Base-by-base conservation (phyloP, 2,797 vertebrate genomes). In the Rhinogobio ventralis region DNA sequence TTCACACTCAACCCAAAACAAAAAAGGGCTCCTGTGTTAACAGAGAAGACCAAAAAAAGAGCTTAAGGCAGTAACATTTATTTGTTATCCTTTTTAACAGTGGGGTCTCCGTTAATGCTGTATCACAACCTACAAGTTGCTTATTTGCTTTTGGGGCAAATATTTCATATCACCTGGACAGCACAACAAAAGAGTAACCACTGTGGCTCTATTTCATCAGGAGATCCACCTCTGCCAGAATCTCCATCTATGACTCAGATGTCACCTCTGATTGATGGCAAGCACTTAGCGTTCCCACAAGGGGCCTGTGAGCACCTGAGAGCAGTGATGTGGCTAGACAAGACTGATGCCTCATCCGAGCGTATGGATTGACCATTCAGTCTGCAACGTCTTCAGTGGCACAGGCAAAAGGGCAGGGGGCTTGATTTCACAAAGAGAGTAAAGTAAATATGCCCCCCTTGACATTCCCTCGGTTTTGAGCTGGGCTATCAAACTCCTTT, bases 251-350 rank as follows among this genome's bases (percentile, higher is more conserved):
- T 88, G 89, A 90, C 90, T 93, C 89, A 66, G 86, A 89, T 91
- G 89, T 93, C 90, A 57, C 14, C 1, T 64, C 89, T 91, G 90
- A 92, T 88, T 92, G 93, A 93, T 93, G 88, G 88, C 82, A 39
- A 88, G 90, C 92, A 93, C 89, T 91, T 90, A 91, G 87, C 30
- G 28, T 67, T 87, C 83, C 74, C 90, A 84, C 87, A 66, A 25
- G 85, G 86, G 91, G 71, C 68, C 81, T 75, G 79, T 90, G 78
- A 86, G 77, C 89, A 80, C 82, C 80, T 69, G 72, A 36, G 72
- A 88, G 84, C 82, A 42, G 82, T 86, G 82, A 71, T 85, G 89
- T 88, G 90, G 53, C 53, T 83, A 87, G 84, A 87, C 85, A 76
- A 87, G 89, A 91, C 86, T 86, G 88, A 91, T 90, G 84, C 81